phyloP scores from a whole-genome alignment of 2,113 vertebrate species.

The Synchiropus splendidus region DNA sequence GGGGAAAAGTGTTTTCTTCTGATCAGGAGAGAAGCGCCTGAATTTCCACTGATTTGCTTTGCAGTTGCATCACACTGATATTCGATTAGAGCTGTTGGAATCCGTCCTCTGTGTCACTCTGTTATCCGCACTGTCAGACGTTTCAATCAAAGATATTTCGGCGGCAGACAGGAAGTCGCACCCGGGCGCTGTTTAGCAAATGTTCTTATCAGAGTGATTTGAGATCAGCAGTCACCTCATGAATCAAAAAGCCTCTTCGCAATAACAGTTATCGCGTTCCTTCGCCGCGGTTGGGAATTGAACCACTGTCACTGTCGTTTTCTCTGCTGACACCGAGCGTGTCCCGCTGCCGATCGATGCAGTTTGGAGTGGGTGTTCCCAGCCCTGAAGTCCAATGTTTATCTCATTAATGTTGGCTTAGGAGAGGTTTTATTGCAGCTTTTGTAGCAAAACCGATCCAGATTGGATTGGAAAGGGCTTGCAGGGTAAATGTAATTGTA shows the following conservation, averaged over 20 bases:
- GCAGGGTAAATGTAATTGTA: slow-evolving; percentile 52
- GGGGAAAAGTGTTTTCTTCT: neutral
- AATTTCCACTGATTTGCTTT: slow-evolving; percentile 1
- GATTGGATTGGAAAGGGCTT: slow-evolving; percentile 43
- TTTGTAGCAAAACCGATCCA: slow-evolving; percentile 35
- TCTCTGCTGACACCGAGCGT: neutral
- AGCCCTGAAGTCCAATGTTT: slow-evolving; percentile 29
- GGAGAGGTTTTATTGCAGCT: slow-evolving; percentile 45
- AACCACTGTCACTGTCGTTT: slow-evolving; percentile 28
- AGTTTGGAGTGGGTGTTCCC: slow-evolving; percentile 24
- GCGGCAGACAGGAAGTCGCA: slow-evolving; percentile 1
- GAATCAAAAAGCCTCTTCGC: slow-evolving; percentile 22
- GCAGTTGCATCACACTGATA: too few relatives aligned
- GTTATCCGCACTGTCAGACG: neutral
- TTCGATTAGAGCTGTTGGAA: too few relatives aligned
- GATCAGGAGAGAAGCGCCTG: too few relatives aligned
- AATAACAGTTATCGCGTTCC: slow-evolving; percentile 32
- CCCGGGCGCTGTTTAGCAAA: slow-evolving; percentile 1
- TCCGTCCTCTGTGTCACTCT: neutral
- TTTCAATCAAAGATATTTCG: slow-evolving; percentile 7
- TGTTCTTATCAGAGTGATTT: slow-evolving; percentile 17
- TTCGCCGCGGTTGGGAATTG: slow-evolving; percentile 10
- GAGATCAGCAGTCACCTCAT: slow-evolving; percentile 18
- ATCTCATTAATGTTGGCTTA: slow-evolving; percentile 56
- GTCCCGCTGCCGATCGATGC: slow-evolving; percentile 21